These are phyloP conservation scores for Phoeniculus purpureus DNA, from an alignment of 2,797 vertebrate genomes.

Conservation along the genomic window DNA sequence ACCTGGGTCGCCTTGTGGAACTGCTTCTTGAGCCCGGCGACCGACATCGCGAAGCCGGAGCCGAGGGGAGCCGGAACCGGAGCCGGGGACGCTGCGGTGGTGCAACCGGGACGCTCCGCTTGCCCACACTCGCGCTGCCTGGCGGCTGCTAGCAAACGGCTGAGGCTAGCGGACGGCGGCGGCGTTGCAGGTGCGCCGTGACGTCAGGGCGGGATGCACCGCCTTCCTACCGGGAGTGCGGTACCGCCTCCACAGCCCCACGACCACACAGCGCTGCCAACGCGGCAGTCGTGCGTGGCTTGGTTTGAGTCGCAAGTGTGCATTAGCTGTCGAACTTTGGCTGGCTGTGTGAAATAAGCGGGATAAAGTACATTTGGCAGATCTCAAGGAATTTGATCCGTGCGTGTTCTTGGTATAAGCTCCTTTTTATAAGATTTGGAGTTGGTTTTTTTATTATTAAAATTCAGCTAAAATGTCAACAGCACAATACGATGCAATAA, in stretches of 20 bases:
- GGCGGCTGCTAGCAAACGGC: not conserved
- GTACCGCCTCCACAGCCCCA: no score
- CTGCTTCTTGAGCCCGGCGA: constrained; percentile 88
- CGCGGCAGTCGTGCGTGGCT: no score
- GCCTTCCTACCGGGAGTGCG: constrained; percentile 51
- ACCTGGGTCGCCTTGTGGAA: constrained; percentile 97
- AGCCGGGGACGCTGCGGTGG: accelerated
- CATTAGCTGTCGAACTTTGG: no score
- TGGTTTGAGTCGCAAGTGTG: no score
- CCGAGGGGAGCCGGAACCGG: not conserved
- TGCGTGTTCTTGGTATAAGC: not conserved
- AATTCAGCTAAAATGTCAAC: not conserved
- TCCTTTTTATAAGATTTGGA: not conserved
- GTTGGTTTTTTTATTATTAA: not conserved
- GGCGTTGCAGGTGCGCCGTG: constrained; percentile 71
- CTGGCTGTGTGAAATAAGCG: not conserved
- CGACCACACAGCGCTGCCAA: no score
- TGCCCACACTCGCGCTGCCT: not conserved
- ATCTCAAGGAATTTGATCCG: not conserved
- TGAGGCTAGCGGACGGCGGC: constrained; percentile 10
- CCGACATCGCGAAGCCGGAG: constrained; percentile 4
- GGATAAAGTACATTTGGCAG: not conserved
- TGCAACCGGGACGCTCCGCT: not conserved
- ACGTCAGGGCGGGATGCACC: constrained; percentile 69
- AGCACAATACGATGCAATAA: not conserved